Evolutionary conservation across 2,888 invertebrate genomes (phyloP).

Genomic region (Erannis defoliaria): DNA sequence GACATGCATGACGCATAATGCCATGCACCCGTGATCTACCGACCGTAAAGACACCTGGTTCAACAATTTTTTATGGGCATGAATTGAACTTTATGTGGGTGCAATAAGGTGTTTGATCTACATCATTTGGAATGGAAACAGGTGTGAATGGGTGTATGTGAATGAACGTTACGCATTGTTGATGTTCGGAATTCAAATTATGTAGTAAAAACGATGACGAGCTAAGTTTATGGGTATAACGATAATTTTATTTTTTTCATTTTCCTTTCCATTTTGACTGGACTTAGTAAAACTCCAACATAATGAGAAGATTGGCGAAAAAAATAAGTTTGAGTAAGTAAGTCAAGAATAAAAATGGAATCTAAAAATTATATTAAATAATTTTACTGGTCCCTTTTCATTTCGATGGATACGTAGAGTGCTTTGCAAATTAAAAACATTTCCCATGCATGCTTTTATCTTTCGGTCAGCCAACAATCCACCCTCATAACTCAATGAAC

Average conservation of each 20-base stretch:
- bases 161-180: slow-evolving; percentile 47
- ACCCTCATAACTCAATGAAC: slow-evolving; percentile 65
- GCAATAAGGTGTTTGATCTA: slow-evolving; percentile 21
- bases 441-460: slow-evolving; percentile 58
- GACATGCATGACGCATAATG: slow-evolving; percentile 68
- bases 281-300: too few relatives aligned
- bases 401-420: not conserved
- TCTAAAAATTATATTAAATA: not conserved
- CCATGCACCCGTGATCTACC: slow-evolving; percentile 66
- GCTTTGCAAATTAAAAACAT: slow-evolving; percentile 38
- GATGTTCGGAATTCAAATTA: not conserved
- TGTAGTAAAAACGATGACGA: too few relatives aligned
- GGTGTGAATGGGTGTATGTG: slow-evolving; percentile 58
- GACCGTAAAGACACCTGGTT: slow-evolving; percentile 76
- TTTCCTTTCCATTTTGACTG: too few relatives aligned
- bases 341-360: too few relatives aligned
- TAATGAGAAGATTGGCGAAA: too few relatives aligned
- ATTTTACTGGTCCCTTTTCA: not conserved
- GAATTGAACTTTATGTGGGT: slow-evolving; percentile 19
- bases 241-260: too few relatives aligned
- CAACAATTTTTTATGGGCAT: slow-evolving; percentile 40
- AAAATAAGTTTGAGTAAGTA: too few relatives aligned
- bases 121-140: slow-evolving; percentile 48
- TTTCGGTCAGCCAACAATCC: slow-evolving; percentile 68
- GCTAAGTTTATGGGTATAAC: too few relatives aligned